Evolutionary conservation across 2,888 invertebrate genomes (phyloP).

Genomic region (Nycteola revayana): DNA sequence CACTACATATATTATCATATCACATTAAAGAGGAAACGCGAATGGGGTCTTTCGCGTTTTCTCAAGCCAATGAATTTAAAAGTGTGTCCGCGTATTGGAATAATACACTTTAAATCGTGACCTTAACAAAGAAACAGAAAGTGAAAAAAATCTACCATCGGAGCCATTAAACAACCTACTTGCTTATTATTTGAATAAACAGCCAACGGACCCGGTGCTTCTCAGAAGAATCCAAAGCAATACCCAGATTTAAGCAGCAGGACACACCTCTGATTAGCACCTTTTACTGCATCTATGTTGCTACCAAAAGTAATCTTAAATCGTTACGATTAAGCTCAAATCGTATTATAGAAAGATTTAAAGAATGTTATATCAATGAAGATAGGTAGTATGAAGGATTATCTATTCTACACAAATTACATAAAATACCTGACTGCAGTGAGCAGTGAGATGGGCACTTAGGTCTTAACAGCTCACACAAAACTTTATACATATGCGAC

Average conservation of each 20-base stretch:
- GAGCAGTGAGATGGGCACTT: conserved; percentile 25
- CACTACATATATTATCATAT: conserved; percentile 52
- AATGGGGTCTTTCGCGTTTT: too few species aligned
- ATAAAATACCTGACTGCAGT: conserved; percentile 36
- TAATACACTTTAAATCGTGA: conserved; percentile 48
- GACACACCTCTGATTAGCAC: conserved; percentile 70
- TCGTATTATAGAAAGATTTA: conserved; percentile 27
- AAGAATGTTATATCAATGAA: conserved; percentile 52
- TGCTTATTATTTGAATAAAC: conserved; percentile 68
- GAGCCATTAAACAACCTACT: conserved; percentile 56
- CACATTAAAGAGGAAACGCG: too few species aligned
- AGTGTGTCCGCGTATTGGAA: too few species aligned
- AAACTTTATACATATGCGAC: conserved; percentile 34
- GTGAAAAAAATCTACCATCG: conserved; percentile 61
- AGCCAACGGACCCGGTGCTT: conserved; percentile 53
- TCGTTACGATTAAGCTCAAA: conserved; percentile 30
- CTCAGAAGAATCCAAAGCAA: conserved; percentile 63
- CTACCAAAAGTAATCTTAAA: conserved; percentile 40
- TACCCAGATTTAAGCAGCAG: conserved; percentile 54
- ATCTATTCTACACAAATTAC: conserved; percentile 41
- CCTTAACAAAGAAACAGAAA: conserved; percentile 63
- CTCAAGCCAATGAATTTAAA: too few species aligned
- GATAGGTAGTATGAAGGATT: conserved; percentile 44
- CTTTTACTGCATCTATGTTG: conserved; percentile 40
- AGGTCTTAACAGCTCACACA: conserved; percentile 32